phyloP scores from a whole-genome alignment of 2,888 invertebrate species.

The Hirtodrosophila duncani region DNA sequence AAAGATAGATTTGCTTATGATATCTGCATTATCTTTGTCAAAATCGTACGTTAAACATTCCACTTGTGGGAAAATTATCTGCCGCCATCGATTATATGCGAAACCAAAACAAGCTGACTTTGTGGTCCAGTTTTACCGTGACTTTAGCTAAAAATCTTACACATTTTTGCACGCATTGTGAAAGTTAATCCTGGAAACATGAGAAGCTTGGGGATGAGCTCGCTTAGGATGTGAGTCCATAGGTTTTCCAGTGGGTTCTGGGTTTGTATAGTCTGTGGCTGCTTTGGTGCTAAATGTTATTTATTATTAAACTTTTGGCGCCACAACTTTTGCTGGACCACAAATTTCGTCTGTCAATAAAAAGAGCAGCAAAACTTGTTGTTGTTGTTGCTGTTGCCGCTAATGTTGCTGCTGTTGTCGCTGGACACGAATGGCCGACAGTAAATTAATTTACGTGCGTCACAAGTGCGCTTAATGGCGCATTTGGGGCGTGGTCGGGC shows the following conservation, averaged over 20 bases:
- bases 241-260: neutral
- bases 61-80: too few relatives aligned
- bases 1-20: too few relatives aligned
- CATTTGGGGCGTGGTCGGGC: constrained; percentile 25
- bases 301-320: constrained; percentile 64
- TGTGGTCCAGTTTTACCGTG: too few relatives aligned
- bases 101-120: too few relatives aligned
- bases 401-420: neutral
- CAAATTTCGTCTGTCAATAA: constrained; percentile 58
- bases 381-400: constrained; percentile 11
- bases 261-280: constrained; percentile 10
- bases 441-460: constrained; percentile 66
- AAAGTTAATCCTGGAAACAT: too few relatives aligned
- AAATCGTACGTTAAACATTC: too few relatives aligned
- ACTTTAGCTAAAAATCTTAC: too few relatives aligned
- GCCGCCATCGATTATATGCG: too few relatives aligned
- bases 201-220: constrained; percentile 29
- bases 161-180: too few relatives aligned
- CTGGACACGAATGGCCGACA: constrained; percentile 54
- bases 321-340: constrained; percentile 38
- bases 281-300: constrained; percentile 57
- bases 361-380: constrained; percentile 29
- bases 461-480: constrained; percentile 65
- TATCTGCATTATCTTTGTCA: too few relatives aligned
- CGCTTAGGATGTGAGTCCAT: constrained; percentile 27